Evolutionary conservation across 2,888 invertebrate species (phyloP).

Genomic region (Chalcis sispes): DNA sequence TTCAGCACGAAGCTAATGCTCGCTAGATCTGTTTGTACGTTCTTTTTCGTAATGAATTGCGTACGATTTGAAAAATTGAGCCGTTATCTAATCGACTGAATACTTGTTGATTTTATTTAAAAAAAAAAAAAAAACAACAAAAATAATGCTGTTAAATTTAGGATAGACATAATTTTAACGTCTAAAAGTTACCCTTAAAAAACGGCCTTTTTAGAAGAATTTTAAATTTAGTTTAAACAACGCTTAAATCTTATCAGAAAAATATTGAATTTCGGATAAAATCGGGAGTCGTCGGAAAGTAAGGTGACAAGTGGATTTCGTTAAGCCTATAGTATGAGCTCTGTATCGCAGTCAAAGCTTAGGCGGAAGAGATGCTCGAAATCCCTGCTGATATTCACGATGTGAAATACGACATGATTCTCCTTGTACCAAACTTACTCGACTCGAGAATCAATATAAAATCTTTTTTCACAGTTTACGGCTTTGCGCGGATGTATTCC

Average conservation of each 20-base stretch:
- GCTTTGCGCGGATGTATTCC: background rate
- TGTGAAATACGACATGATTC: conserved; percentile 50
- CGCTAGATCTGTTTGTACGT: too few species aligned
- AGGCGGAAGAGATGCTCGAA: conserved; percentile 28
- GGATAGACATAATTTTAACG: too few species aligned
- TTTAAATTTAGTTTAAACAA: conserved; percentile 6
- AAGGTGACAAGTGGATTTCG: conserved; percentile 13
- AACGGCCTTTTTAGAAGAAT: too few species aligned
- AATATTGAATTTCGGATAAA: background rate
- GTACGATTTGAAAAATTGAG: too few species aligned
- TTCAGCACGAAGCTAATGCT: too few species aligned
- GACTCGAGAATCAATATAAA: conserved; percentile 43
- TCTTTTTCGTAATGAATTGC: too few species aligned
- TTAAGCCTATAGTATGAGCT: conserved; percentile 9
- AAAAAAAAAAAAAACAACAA: too few species aligned
- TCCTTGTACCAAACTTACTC: conserved; percentile 18
- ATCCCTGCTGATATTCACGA: conserved; percentile 49
- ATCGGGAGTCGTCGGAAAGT: background rate
- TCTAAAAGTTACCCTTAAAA: too few species aligned
- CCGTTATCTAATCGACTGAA: too few species aligned
- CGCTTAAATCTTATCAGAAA: conserved; percentile 5
- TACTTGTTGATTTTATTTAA: too few species aligned
- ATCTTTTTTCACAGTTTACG: conserved; percentile 40
- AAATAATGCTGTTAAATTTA: too few species aligned
- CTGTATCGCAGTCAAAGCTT: conserved; percentile 40